These are phyloP conservation scores for Epinotia demarniana DNA, from an alignment of 2,888 invertebrate genomes.

Conservation along the genomic window DNA sequence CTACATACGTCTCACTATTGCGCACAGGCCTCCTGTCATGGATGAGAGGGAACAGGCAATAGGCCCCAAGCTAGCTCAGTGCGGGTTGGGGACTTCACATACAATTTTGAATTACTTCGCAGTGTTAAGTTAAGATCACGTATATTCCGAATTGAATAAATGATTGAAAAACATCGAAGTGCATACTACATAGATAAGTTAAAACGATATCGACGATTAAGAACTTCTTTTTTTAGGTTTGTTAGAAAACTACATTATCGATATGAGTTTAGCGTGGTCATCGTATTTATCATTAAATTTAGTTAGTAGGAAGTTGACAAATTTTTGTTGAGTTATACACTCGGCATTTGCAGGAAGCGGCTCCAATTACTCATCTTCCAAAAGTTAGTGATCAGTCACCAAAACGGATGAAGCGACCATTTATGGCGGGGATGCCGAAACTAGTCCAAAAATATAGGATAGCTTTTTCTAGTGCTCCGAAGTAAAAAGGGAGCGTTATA, in stretches of 20 bases:
- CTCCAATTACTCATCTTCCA: slow-evolving; percentile 33
- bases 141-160: neutral
- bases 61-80: too few species aligned
- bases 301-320: slow-evolving; percentile 38
- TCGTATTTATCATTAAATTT: slow-evolving; percentile 18
- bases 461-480: neutral
- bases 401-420: neutral
- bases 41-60: too few species aligned
- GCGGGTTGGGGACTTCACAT: too few species aligned
- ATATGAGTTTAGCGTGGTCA: neutral
- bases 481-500: too few species aligned
- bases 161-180: neutral
- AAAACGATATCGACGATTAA: too few species aligned
- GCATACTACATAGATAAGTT: neutral
- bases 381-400: slow-evolving; percentile 13
- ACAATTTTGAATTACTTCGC: too few species aligned
- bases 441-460: neutral
- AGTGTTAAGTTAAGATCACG: too few species aligned
- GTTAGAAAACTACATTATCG: neutral
- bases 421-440: neutral
- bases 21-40: too few species aligned
- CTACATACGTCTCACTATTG: too few species aligned
- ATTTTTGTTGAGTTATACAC: slow-evolving; percentile 33
- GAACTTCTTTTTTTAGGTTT: neutral
- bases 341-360: slow-evolving; percentile 41